Conservation (phyloP, 2,797 vertebrate genomes). For the Lepidocolaptes lacrymiger region DNA sequence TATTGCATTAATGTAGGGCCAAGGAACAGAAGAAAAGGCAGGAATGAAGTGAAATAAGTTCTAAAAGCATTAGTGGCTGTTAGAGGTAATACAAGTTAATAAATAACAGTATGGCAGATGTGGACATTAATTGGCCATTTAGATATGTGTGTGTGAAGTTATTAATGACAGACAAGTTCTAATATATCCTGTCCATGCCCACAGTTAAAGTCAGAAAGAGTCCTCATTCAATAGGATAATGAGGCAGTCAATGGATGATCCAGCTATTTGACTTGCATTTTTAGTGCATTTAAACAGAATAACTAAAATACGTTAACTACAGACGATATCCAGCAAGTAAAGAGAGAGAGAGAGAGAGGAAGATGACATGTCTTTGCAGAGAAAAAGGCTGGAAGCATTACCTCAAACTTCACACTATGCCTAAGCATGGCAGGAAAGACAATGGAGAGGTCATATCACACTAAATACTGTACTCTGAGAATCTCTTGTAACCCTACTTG, state of each 20-base stretch:
- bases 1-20: not conserved
- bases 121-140: conserved; percentile 55
- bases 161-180: conserved; percentile 47
- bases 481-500: not conserved
- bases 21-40: conserved; percentile 30
- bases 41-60: conserved; percentile 39
- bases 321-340: not conserved
- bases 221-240: conserved; percentile 54
- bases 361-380: not conserved
- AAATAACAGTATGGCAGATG: conserved; percentile 46
- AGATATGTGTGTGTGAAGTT: not conserved
- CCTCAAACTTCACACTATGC: not conserved
- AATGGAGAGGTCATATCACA: not conserved
- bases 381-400: not conserved
- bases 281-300: conserved; percentile 53
- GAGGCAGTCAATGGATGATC: conserved; percentile 56
- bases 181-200: conserved; percentile 29
- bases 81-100: conserved; percentile 21
- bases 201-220: conserved; percentile 36
- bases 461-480: not conserved
- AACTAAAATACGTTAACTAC: conserved; percentile 33
- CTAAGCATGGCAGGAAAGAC: not conserved
- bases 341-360: not conserved
- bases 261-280: conserved; percentile 55
- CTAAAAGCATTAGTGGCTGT: conserved; percentile 3